A percentile compares a stretch with the other conserved stretches of the same genome.
Evolutionary conservation across 2,888 invertebrate species (phyloP).

Genomic region (Nineta flava): DNA sequence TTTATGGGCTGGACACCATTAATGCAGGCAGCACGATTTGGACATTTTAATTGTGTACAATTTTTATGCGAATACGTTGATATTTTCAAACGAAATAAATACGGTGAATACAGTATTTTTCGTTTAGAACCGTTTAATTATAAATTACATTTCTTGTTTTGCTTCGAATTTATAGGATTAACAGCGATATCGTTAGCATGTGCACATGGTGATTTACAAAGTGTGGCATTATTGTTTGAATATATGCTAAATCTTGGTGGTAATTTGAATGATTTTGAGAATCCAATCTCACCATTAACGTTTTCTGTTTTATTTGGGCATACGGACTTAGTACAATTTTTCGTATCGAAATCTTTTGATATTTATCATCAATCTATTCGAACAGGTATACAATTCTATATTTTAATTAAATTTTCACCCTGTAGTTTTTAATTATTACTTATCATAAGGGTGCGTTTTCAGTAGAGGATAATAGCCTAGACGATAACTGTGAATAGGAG

Average conservation of each 20-base stretch:
- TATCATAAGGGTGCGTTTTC: too few species aligned
- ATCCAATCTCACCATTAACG: neutral
- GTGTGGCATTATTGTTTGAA: neutral
- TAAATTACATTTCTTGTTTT: neutral
- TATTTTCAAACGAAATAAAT: constrained; percentile 3
- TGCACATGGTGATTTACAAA: neutral
- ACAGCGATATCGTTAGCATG: neutral
- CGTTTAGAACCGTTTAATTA: neutral
- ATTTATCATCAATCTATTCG: neutral
- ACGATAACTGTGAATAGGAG: too few species aligned
- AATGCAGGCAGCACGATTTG: constrained; percentile 5
- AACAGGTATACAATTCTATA: neutral
- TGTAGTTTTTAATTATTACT: too few species aligned
- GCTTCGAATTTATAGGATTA: neutral
- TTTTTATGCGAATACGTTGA: constrained; percentile 3
- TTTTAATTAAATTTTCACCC: too few species aligned
- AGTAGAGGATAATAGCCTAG: too few species aligned
- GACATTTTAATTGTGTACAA: constrained; percentile 4
- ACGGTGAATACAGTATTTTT: neutral
- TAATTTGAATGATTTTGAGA: neutral
- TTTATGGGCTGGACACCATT: constrained; percentile 5
- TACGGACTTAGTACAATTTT: neutral
- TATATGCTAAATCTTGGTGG: neutral
- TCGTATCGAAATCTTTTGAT: neutral
- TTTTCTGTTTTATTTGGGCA: neutral